Percentiles rank a stretch among this genome's conserved stretches.
Evolutionary conservation across 2,888 invertebrate species (phyloP).

Genomic region (Opisthograptis luteolata): DNA sequence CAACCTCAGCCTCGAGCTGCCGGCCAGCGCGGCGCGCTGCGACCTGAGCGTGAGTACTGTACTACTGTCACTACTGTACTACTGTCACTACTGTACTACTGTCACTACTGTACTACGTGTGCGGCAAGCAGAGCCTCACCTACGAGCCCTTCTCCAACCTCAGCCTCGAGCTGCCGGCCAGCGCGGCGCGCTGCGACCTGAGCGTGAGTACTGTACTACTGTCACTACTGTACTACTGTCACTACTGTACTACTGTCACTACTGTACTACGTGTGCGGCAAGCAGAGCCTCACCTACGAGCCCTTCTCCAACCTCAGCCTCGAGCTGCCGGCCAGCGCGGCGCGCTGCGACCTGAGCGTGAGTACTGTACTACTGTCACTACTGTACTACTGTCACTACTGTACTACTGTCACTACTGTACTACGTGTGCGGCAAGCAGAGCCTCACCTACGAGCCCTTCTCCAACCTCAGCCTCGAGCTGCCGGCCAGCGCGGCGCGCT

Average conservation of each 20-base stretch:
- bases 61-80: too few relatives aligned
- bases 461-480: too few relatives aligned
- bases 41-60: conserved; percentile 69
- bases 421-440: too few relatives aligned
- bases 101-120: too few relatives aligned
- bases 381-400: too few relatives aligned
- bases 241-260: too few relatives aligned
- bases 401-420: too few relatives aligned
- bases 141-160: conserved; percentile 95
- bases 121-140: conserved; percentile 90
- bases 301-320: conserved; percentile 94
- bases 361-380: conserved; percentile 31
- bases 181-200: conserved; percentile 85
- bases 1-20: conserved; percentile 92
- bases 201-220: conserved; percentile 48
- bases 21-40: conserved; percentile 86
- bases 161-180: conserved; percentile 90
- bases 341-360: conserved; percentile 84
- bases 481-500: too few relatives aligned
- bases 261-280: conserved; percentile 88
- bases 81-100: too few relatives aligned
- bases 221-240: too few relatives aligned
- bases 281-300: conserved; percentile 93
- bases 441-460: too few relatives aligned
- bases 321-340: conserved; percentile 87